Evolutionary conservation across 2,113 vertebrate species (phyloP).

Genomic region (Perccottus glenii): DNA sequence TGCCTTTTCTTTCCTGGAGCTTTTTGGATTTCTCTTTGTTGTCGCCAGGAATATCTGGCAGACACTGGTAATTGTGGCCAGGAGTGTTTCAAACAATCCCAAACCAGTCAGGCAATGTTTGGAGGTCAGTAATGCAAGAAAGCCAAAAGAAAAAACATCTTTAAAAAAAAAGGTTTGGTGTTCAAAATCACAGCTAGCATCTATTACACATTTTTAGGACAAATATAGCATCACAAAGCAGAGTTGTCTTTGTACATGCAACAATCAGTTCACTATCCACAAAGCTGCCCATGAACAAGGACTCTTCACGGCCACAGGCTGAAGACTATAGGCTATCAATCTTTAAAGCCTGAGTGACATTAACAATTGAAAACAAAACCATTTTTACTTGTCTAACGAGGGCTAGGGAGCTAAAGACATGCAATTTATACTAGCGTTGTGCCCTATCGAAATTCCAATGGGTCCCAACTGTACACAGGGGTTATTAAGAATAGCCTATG

Average conservation of each 20-base stretch:
- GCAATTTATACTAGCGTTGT: too few relatives aligned
- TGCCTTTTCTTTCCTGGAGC: background rate
- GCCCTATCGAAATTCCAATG: too few relatives aligned
- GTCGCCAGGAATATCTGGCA: too few relatives aligned
- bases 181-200: too few relatives aligned
- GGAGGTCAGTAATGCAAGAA: background rate
- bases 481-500: too few relatives aligned
- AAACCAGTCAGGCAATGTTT: background rate
- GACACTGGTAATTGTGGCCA: background rate
- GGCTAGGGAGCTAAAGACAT: too few relatives aligned
- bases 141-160: background rate
- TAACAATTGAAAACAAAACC: background rate
- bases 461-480: too few relatives aligned
- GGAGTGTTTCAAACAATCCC: background rate
- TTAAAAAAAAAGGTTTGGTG: too few relatives aligned
- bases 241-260: background rate
- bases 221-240: too few relatives aligned
- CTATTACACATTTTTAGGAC: too few relatives aligned
- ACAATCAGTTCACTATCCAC: background rate
- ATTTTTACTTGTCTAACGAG: too few relatives aligned
- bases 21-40: background rate
- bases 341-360: conserved; percentile 4
- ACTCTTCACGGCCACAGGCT: conserved; percentile 29
- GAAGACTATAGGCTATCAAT: conserved; percentile 4
- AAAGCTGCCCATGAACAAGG: conserved; percentile 18